Evolutionary conservation across 2,888 invertebrate species (phyloP).

Genomic region (Lysandra bellargus): DNA sequence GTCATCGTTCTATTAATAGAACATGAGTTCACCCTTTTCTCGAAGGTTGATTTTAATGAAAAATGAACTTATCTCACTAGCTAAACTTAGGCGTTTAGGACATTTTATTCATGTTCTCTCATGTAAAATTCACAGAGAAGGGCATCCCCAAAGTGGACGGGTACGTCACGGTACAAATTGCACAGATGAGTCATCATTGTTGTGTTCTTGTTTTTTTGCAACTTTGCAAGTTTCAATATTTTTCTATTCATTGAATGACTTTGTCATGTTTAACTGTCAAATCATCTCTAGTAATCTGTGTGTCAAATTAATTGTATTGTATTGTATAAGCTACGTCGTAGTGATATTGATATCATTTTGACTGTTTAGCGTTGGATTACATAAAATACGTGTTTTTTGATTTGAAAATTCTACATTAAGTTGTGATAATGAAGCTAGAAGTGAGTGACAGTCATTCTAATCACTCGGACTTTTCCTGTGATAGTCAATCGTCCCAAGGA

Average conservation of each 20-base stretch:
- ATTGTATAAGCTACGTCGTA: conserved; percentile 42
- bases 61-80: conserved; percentile 53
- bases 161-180: conserved; percentile 66
- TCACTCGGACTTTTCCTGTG: conserved; percentile 82
- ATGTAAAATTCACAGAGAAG: conserved; percentile 64
- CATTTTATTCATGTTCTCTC: conserved; percentile 51
- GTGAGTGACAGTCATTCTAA: conserved; percentile 81
- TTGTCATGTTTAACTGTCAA: conserved; percentile 55
- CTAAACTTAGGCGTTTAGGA: conserved; percentile 55
- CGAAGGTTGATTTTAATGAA: conserved; percentile 49
- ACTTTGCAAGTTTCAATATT: conserved; percentile 53
- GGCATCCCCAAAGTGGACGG: conserved; percentile 73
- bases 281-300: conserved; percentile 36
- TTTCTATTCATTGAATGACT: conserved; percentile 38
- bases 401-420: conserved; percentile 51
- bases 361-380: conserved; percentile 20
- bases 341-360: conserved; percentile 43
- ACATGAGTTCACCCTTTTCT: conserved; percentile 71
- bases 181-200: conserved; percentile 75
- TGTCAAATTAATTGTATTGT: conserved; percentile 40
- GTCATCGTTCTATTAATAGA: conserved; percentile 61
- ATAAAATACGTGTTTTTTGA: conserved; percentile 44
- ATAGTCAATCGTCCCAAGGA: conserved; percentile 81
- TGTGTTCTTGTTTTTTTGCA: conserved; percentile 61
- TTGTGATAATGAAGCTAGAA: conserved; percentile 82